These are phyloP conservation scores for Amiota communis DNA, from an alignment of 2,888 invertebrate genomes.

Conservation along the genomic window DNA sequence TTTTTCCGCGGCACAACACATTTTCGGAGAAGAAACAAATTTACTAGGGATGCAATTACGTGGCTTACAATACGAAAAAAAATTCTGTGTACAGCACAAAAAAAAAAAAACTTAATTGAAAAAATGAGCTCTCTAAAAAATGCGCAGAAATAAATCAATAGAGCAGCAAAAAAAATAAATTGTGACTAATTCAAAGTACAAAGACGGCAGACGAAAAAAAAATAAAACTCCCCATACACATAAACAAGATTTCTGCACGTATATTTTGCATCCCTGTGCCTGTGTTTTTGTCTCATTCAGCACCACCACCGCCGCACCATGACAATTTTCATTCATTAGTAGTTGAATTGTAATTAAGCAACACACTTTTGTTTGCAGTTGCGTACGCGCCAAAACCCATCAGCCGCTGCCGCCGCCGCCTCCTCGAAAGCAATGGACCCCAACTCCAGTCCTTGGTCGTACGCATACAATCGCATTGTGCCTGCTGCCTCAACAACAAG, in stretches of 20 bases:
- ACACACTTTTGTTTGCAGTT: slow-evolving; percentile 26
- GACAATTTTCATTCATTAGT: not conserved
- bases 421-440: slow-evolving; percentile 81
- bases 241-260: not conserved
- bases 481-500: slow-evolving; percentile 80
- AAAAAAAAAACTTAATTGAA: too few relatives aligned
- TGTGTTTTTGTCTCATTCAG: slow-evolving; percentile 8
- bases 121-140: too few relatives aligned
- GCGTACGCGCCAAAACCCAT: slow-evolving; percentile 27
- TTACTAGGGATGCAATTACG: slow-evolving; percentile 20
- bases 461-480: slow-evolving; percentile 85
- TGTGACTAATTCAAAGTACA: not conserved
- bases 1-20: slow-evolving; percentile 20
- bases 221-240: too few relatives aligned
- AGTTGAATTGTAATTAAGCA: slow-evolving; percentile 3
- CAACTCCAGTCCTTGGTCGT: slow-evolving; percentile 88
- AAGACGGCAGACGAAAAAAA: not conserved
- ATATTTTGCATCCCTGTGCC: slow-evolving; percentile 22
- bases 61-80: not conserved
- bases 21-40: slow-evolving; percentile 25
- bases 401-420: slow-evolving; percentile 31
- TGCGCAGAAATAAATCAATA: not conserved
- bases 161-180: not conserved
- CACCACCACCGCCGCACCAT: not conserved
- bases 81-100: too few relatives aligned